These are phyloP conservation scores for Atrina japonica DNA, from an alignment of 2,888 invertebrate species.

Conservation along the genomic window DNA sequence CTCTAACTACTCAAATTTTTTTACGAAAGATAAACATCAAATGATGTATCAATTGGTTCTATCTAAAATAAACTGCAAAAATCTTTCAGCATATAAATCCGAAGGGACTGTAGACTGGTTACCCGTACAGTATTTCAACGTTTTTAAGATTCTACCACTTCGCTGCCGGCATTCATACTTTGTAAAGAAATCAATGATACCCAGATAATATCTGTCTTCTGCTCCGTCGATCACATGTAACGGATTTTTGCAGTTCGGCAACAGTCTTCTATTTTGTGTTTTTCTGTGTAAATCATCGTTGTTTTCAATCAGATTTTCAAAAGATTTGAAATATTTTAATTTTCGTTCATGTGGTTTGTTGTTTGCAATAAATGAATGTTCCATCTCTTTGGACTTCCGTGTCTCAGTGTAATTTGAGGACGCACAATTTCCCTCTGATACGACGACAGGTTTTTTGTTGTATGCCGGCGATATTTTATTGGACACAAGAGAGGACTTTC, in stretches of 20 bases:
- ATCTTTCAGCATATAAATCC: slow-evolving; percentile 63
- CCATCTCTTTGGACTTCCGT: too few relatives aligned
- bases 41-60: too few relatives aligned
- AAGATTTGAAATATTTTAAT: neutral
- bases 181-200: slow-evolving; percentile 75
- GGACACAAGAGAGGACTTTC: neutral
- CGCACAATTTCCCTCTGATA: too few relatives aligned
- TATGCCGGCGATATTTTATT: neutral
- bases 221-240: slow-evolving; percentile 74
- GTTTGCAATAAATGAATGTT: neutral
- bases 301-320: slow-evolving; percentile 1
- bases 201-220: slow-evolving; percentile 68
- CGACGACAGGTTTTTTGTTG: neutral
- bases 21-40: too few relatives aligned
- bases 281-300: neutral
- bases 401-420: too few relatives aligned
- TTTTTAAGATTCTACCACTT: slow-evolving; percentile 63
- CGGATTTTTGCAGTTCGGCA: slow-evolving; percentile 68
- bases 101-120: slow-evolving; percentile 74
- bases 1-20: too few relatives aligned
- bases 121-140: slow-evolving; percentile 64
- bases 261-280: slow-evolving; percentile 58
- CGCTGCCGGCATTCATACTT: slow-evolving; percentile 65
- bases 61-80: slow-evolving; percentile 63
- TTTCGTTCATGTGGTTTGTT: neutral